Base-by-base conservation (phyloP, 2,797 vertebrate genomes). In the Luscinia megarhynchos region DNA sequence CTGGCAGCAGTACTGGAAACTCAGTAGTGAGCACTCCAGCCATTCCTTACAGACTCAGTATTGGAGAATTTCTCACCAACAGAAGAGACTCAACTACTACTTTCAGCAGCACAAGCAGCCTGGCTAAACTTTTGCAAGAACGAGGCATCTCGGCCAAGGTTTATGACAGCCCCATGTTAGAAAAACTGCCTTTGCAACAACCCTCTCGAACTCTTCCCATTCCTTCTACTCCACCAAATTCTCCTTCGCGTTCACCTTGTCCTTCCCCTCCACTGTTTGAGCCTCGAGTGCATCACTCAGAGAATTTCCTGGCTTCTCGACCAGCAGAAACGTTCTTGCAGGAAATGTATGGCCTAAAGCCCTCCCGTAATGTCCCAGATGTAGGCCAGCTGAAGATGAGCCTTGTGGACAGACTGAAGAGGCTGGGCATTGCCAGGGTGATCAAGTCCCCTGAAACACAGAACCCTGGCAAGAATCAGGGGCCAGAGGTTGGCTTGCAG, bases 261-360 rank as follows among this genome's bases (percentile, higher is more conserved):
- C 96, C 98, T 62, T 98, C 99, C 32, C 99, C 98, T 6, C 95
- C 97, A 9, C 97, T 98, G 2, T 96, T 97, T 20, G 99, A 99
- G 75, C 67, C 98, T 70, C 98, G 97, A 96, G 92, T 97, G 17
- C 95, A 97, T 92, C 86, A 95, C 66, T 97, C 97, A 6, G 99
- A 99, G 96, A 99, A 98, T 59, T 99, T 99, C 94, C 97, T 99
- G 27, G 99, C 99, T 7, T 99, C 99, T 1, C 98, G 99, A 40
- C 99, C 99, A 1, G 98, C 99, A 2, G 99, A 99, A 98, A 98
- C 99, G 5, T 99, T 99, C 90, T 98, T 99, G 80, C 99, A 99
- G 95, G 99, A 99, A 62, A 97, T 99, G 94, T 99, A 99, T 15
- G 98, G 99, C 41, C 95, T 99, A 19, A 99, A 99, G 77, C 95